Base-by-base conservation (phyloP, 2,888 invertebrate species). In the Synanthedon formicaeformis region DNA sequence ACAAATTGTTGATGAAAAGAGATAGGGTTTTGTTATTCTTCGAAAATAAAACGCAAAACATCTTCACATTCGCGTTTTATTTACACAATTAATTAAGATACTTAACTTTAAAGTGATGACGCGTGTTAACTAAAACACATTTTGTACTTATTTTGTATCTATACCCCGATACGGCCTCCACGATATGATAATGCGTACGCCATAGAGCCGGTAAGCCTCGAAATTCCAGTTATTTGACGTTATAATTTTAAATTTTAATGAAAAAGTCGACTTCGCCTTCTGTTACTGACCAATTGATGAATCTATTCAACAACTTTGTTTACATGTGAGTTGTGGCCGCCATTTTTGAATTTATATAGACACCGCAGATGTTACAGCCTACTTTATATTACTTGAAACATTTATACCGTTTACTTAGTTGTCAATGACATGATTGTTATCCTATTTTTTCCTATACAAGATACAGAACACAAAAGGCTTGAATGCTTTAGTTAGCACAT, bases 191-290 rank as follows among this genome's bases (percentile, higher is more conserved):
- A 76, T 75, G 62, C 56, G 58, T 56, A 23, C 23, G 59, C 58
- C 57, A 60, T 54, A 64, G 59, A 64, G 56, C 57, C 56, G 54
- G 55, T 50, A 57, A 65, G 64, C 65, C 71, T 72, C 69, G 69
- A 67, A 67, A 66, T 66, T 69, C 71, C 66, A 74, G 75, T 75
- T 75, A 62, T 69, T 65, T 64, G 61, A 63, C 58, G 66, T 60
- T 65, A 61, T 60, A 57, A 60, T 69, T 49, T 65, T 58, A 65
- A 57, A 60, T 69, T 49, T 65, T 58, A 65, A 71, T 66, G 55
- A 64, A 66, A 65, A 54, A 56, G 56, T 56, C 57, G 59, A 55
- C 60, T 56, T 58, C 58, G 54, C 54, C 51, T 54, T 53, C 45
- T 51, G 34, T 34, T 54, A 53, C 34, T 13, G 48, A 49, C 48